These are phyloP conservation scores for Lota lota DNA, from an alignment of 2,113 vertebrate genomes.

Conservation along the genomic window DNA sequence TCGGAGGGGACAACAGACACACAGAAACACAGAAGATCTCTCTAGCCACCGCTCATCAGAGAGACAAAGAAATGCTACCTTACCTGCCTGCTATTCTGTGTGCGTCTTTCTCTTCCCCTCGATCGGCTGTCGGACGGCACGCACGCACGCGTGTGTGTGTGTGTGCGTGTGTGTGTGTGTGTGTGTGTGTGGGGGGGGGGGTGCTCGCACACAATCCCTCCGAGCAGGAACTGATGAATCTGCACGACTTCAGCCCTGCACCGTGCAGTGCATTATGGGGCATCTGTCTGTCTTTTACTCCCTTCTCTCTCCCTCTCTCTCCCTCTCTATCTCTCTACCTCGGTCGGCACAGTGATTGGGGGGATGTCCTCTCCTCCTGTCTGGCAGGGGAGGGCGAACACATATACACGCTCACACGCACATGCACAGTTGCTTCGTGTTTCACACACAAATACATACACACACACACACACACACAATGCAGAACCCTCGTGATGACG, in stretches of 20 bases:
- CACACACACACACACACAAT: slow-evolving; percentile 30
- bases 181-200: neutral
- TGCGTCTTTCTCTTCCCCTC: slow-evolving; percentile 31
- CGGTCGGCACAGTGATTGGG: slow-evolving; percentile 56
- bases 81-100: slow-evolving; percentile 56
- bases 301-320: slow-evolving; percentile 23
- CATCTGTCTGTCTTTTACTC: slow-evolving; percentile 46
- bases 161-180: slow-evolving; percentile 32
- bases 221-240: slow-evolving; percentile 69
- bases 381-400: slow-evolving; percentile 56
- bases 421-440: no score
- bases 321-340: slow-evolving; percentile 32
- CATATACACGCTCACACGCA: slow-evolving; percentile 12
- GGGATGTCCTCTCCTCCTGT: slow-evolving; percentile 69
- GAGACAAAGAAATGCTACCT: slow-evolving; percentile 37
- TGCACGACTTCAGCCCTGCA: slow-evolving; percentile 69
- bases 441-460: slow-evolving; percentile 29
- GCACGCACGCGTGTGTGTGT: slow-evolving; percentile 22
- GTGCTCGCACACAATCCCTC: slow-evolving; percentile 43
- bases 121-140: slow-evolving; percentile 23
- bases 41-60: neutral
- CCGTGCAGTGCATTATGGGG: slow-evolving; percentile 68
- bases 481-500: slow-evolving; percentile 56
- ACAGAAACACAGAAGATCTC: slow-evolving; percentile 7
- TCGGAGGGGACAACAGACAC: slow-evolving; percentile 22